These are phyloP conservation scores for Malurus leucopterus DNA, from an alignment of 2,797 vertebrate genomes.

Conservation along the genomic window DNA sequence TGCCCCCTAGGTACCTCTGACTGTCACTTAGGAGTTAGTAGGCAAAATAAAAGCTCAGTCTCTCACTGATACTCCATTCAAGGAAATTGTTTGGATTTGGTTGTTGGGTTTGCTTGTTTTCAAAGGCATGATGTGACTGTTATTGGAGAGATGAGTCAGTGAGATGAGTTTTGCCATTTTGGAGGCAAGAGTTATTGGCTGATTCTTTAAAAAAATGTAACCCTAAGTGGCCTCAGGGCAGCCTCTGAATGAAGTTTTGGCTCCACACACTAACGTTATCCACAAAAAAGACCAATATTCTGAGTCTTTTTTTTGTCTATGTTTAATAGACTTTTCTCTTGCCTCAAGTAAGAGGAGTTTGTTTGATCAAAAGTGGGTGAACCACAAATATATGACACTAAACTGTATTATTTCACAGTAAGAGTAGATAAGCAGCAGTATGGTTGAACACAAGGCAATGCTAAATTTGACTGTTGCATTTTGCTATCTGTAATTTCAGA, in stretches of 20 bases:
- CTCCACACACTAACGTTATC: not conserved
- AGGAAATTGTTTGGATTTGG: constrained; percentile 7
- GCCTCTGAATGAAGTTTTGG: constrained; percentile 19
- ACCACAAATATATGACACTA: not conserved
- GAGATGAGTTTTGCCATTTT: constrained; percentile 17
- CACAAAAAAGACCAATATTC: not conserved
- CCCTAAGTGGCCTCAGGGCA: not conserved
- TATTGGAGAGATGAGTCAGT: constrained; percentile 43
- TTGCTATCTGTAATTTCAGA: not conserved
- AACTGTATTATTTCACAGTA: not conserved
- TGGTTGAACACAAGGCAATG: not conserved
- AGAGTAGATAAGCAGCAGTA: not conserved
- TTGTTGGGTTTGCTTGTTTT: not conserved
- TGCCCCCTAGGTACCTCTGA: not conserved
- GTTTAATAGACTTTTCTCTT: not conserved
- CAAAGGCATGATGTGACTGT: not conserved
- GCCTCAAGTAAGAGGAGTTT: not conserved
- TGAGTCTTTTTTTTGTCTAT: not conserved
- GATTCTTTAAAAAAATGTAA: not conserved
- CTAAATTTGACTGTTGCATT: not conserved
- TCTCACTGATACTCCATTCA: not conserved
- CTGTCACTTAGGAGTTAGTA: not conserved
- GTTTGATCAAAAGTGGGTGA: not conserved
- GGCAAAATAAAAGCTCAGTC: not conserved
- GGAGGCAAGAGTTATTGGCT: not conserved